Evolutionary conservation across 2,797 vertebrate genomes (phyloP), one percentile per base, ranked within the genome.

Genomic region (Sternotherus odoratus): DNA sequence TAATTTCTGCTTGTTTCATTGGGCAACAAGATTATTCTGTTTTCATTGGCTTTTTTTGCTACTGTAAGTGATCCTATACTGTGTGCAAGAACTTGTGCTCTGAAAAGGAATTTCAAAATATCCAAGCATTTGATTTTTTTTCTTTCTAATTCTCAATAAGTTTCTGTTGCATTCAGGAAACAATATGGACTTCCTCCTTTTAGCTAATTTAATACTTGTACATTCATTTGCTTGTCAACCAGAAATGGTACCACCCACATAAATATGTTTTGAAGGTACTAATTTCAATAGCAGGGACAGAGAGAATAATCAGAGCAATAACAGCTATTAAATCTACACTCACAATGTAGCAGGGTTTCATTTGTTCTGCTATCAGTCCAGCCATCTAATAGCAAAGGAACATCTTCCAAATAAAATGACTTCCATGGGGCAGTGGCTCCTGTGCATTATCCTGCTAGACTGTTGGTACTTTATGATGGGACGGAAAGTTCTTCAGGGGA

Each of bases 1-100:
- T 81, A 88, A 93, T 46, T 86, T 87, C 53, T 88, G 43, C 60
- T 82, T 94, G 63, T 93, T 96, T 95, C 81, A 74, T 88, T 95
- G 89, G 92, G 26, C 23, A 66, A 39, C 79, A 83, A 81, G 79
- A 39, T 24, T 1, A 0, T 87, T 89, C 36, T 56, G 81, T 69
- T 88, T 96, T 69, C 8, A 63, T 66, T 75, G 43, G 33, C 11
- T 87, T 79, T 83, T 83, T 88, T 60, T 60, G 50, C 60, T 24
- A 60, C 60, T 48, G 13, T 48, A 89, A 91, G 19, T 77, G 82
- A 15, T n/a, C 93, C 5, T 9, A n/a, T 51, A 84, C 51, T 19
- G 11, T 33, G 75, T 56, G 43, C 80, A 80, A 51, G 26, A 92
- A n/a, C n/a, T 88, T 81, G 43, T 88, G 33, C 69, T 87, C 79